Conservation (phyloP, 1,140 invertebrate genomes). For the Drosophila simulans region DNA sequence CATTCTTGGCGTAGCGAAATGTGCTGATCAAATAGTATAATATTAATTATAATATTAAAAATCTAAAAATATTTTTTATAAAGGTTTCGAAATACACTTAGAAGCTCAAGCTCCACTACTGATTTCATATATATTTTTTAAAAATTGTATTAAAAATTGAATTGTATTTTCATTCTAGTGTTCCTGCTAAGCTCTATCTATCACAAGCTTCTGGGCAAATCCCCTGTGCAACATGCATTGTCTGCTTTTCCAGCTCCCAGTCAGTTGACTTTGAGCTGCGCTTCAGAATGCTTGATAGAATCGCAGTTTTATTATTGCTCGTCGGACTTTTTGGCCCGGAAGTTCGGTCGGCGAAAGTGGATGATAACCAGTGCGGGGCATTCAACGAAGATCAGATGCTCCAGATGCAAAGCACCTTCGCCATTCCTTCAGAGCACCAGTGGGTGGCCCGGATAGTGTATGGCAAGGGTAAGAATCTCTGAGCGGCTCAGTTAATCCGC, state of each 20-base stretch:
- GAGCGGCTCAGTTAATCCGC: too few species aligned
- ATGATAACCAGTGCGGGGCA: slow-evolving; percentile 38
- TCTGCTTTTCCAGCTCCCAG: slow-evolving; percentile 11
- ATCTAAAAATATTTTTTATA: too few species aligned
- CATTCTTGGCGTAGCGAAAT: too few species aligned
- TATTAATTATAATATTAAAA: too few species aligned
- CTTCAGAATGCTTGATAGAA: slow-evolving; percentile 45
- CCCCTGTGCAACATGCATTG: slow-evolving; percentile 8
- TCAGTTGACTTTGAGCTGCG: slow-evolving; percentile 42
- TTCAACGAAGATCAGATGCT: slow-evolving; percentile 45
- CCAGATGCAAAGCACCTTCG: slow-evolving; percentile 18
- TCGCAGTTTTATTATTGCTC: slow-evolving; percentile 26
- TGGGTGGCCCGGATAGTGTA: slow-evolving; percentile 61
- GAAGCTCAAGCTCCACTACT: too few species aligned
- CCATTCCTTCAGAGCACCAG: slow-evolving; percentile 64
- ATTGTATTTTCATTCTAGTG: not conserved
- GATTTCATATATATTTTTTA: too few species aligned
- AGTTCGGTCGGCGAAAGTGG: slow-evolving; percentile 4
- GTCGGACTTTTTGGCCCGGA: slow-evolving; percentile 3
- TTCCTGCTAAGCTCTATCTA: slow-evolving; percentile 13
- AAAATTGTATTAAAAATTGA: too few species aligned
- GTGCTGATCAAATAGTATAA: not conserved
- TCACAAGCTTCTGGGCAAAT: slow-evolving; percentile 19
- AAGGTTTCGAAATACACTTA: too few species aligned
- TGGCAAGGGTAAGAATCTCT: slow-evolving; percentile 36